Evolutionary conservation across 2,113 vertebrate genomes (phyloP).

Genomic region (Cavia porcellus): DNA sequence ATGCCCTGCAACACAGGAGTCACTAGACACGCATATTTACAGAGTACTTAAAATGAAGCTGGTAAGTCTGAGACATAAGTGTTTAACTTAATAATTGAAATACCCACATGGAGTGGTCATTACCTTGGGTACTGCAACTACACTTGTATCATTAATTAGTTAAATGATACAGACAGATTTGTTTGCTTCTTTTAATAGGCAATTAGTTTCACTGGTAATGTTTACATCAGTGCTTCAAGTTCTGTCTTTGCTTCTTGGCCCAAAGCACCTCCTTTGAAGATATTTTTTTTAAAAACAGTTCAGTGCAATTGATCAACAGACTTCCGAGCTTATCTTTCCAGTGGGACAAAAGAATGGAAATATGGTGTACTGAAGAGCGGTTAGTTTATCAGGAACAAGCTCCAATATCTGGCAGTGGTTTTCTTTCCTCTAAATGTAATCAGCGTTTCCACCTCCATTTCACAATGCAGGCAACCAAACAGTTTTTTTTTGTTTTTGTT

Average conservation of each 20-base stretch:
- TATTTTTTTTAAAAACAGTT: neutral
- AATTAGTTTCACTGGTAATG: neutral
- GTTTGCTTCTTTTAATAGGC: neutral
- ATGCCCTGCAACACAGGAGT: neutral
- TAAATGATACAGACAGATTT: neutral
- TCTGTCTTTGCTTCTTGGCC: neutral
- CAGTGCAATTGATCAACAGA: neutral
- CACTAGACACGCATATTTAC: neutral
- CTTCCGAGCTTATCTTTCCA: neutral
- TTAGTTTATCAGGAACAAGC: neutral
- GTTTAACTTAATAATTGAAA: slow-evolving; percentile 9
- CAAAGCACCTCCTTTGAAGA: neutral
- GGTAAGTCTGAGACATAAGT: neutral
- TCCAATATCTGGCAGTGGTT: neutral
- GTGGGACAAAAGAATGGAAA: neutral
- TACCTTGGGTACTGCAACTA: neutral
- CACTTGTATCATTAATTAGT: neutral
- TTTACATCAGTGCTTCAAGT: neutral
- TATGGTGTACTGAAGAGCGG: neutral
- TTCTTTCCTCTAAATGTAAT: neutral
- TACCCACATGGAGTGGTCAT: neutral
- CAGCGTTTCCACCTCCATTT: neutral
- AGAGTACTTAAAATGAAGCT: neutral
- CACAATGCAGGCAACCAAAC: neutral
- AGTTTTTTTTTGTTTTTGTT: too few species aligned